Conservation (phyloP, 2,797 vertebrate genomes). For the Macrochelys suwanniensis region DNA sequence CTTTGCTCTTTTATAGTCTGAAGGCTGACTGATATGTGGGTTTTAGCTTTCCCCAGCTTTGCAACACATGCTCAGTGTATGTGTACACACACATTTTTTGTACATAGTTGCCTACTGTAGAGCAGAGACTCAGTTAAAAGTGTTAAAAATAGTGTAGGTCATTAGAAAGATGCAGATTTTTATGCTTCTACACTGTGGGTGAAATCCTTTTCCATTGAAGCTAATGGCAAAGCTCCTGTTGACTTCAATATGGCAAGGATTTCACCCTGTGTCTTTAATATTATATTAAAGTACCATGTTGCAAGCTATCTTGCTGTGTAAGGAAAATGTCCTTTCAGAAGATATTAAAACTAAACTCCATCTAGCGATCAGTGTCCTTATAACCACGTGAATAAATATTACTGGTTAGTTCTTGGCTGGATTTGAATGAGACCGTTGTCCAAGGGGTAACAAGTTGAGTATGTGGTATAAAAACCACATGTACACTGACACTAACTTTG, state of each 20-base stretch:
- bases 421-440: neutral
- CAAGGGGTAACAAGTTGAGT: neutral
- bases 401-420: neutral
- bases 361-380: neutral
- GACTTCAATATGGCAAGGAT: neutral
- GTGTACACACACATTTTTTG: neutral
- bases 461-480: neutral
- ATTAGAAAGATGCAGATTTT: neutral
- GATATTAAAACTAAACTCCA: neutral
- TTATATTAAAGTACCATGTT: neutral
- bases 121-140: neutral
- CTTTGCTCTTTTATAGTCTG: neutral
- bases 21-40: neutral
- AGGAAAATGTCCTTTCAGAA: neutral
- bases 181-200: neutral
- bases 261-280: neutral
- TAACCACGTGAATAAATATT: neutral
- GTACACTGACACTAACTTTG: neutral
- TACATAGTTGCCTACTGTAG: neutral
- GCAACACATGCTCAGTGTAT: neutral
- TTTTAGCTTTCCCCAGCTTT: neutral
- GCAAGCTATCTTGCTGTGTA: neutral
- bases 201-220: neutral
- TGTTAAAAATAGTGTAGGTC: neutral
- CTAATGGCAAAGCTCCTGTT: neutral